Conservation (phyloP, 2,888 invertebrate species). For the Salpingus planirostris region DNA sequence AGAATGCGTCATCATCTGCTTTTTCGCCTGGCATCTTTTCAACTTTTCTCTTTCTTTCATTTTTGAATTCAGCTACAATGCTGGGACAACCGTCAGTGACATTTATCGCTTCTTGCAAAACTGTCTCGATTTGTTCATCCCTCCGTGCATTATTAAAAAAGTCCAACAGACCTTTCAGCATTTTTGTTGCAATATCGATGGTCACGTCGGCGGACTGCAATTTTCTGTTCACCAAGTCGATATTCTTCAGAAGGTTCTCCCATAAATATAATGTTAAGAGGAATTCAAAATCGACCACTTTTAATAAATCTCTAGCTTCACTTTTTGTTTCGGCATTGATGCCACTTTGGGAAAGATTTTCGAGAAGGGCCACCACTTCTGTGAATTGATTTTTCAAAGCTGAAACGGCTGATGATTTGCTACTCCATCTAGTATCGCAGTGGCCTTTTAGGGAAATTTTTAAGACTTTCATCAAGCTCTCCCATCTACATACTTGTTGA, state of each 20-base stretch:
- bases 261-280: not conserved
- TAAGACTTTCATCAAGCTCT: slow-evolving; percentile 6
- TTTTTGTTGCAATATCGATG: not conserved
- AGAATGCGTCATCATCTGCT: not conserved
- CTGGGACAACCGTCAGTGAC: not conserved
- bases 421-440: slow-evolving; percentile 13
- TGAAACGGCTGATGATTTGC: slow-evolving; percentile 5
- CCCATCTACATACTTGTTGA: slow-evolving; percentile 19
- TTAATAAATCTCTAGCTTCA: not conserved
- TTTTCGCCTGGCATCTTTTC: not conserved
- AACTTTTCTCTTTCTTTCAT: not conserved
- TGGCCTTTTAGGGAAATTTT: slow-evolving; percentile 18
- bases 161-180: not conserved
- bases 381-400: slow-evolving; percentile 3
- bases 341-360: slow-evolving; percentile 3
- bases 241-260: not conserved
- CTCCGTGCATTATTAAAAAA: not conserved
- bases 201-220: not conserved
- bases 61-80: not conserved
- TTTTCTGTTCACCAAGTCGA: not conserved
- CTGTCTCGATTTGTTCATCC: not conserved
- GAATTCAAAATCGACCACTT: not conserved
- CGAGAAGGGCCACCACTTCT: slow-evolving; percentile 11
- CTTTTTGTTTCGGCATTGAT: not conserved
- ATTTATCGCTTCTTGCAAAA: not conserved